Base-by-base conservation (phyloP, 1,140 invertebrate species). In the Solenopsis fugax region DNA sequence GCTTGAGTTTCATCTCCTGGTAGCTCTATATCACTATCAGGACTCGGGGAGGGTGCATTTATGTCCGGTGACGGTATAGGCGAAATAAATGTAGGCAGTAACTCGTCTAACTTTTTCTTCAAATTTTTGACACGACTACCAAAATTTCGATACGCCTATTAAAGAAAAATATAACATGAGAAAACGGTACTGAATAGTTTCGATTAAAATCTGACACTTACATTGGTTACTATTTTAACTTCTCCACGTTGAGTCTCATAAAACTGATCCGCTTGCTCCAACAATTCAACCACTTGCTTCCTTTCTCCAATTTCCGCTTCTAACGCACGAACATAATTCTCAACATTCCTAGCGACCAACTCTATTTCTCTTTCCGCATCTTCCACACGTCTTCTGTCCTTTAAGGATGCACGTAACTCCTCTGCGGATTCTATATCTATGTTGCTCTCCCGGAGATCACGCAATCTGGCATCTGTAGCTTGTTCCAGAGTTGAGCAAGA, bases 171-270 rank as follows among this genome's bases (percentile, higher is more conserved):
- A 1, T 48, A 21, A 52, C 24, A 41, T 73, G 18, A 71, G 10
- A 69, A 62, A 56, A 6, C 0, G 10, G 5, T 29, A 62, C 37
- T 18, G 4, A n/a, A 69, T 56, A 4, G 0, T 37, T 34, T 24
- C 7, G 16, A 2, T 41, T 10, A 64, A 64, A 64, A 4, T 69
- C 13, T 71, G 6, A 10, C 87, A 97, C 97, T 97, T 96, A 98
- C 98, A 96, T 98, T 98, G 58, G 97, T 97, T 41, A 99, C 98
- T 91, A 98, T 97, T 96, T 98, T 99, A 3, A 98, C 98, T 96
- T 99, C 98, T 41, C 97, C 97, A 73, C 97, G 96, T 94, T 99
- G 98, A 21, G 97, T 98, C 78, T 98, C 97, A 94, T 99, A 98
- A 95, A 98, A 99, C 76, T 97, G 96, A 91, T 98, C 97, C 24